These are phyloP conservation scores for Taenaris catops DNA, from an alignment of 2,888 invertebrate genomes.

Conservation along the genomic window DNA sequence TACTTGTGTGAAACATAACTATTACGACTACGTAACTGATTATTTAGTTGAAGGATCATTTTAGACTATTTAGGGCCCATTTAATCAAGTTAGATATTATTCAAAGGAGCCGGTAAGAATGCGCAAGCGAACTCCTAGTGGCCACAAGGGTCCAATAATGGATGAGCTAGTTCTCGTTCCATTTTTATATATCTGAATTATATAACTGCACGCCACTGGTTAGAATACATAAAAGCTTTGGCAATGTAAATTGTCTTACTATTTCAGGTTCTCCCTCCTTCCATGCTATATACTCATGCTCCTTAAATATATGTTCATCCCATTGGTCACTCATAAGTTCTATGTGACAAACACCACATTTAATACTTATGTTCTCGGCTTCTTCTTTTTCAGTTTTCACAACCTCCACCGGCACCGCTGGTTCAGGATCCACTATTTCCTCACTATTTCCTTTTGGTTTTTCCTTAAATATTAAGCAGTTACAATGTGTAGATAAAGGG, in stretches of 20 bases:
- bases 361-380: constrained; percentile 11
- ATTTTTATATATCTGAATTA: constrained; percentile 5
- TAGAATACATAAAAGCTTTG: neutral
- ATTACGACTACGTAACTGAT: too few relatives aligned
- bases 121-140: too few relatives aligned
- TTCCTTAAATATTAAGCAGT: constrained; percentile 1
- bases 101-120: too few relatives aligned
- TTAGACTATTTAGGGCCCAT: too few relatives aligned
- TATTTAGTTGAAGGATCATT: too few relatives aligned
- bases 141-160: too few relatives aligned
- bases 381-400: constrained; percentile 3
- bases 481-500: too few relatives aligned
- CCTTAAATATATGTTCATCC: constrained; percentile 37
- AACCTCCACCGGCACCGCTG: too few relatives aligned
- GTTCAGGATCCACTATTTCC: neutral
- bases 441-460: neutral
- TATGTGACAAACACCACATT: constrained; percentile 38
- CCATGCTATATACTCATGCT: constrained; percentile 53
- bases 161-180: neutral
- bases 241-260: constrained; percentile 22
- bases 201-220: neutral
- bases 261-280: constrained; percentile 36
- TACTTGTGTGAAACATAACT: too few relatives aligned
- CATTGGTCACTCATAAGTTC: constrained; percentile 29
- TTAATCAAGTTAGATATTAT: too few relatives aligned